Evolutionary conservation across 1,140 invertebrate genomes (phyloP), one percentile per base, ranked within the genome.

Genomic region (Brachionus manjavacas): DNA sequence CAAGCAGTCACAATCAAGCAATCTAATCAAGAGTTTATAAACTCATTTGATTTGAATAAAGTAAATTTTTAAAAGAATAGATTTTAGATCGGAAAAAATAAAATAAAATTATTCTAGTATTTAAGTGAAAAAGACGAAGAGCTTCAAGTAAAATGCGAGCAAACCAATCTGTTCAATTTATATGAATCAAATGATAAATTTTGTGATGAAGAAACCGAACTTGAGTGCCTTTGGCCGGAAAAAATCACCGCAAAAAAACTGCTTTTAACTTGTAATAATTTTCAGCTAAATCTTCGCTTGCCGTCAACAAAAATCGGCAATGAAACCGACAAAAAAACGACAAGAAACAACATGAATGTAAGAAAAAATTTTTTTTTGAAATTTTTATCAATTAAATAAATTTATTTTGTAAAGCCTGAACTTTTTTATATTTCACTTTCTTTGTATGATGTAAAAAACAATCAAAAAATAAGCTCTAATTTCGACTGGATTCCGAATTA

Each of bases 401-500:
- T 20, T 23, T 20, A 25, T 20, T 46, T n/a, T 12, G 14, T 81
- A 23, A 39, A 81, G 49, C 79, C 79, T 0, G 79, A 81, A 16
- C 52, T 81, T 23, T 81, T 81, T 64, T 64, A 64, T n/a, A 35
- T 81, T 4, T 28, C 79, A 16, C 11, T 81, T 39, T 8, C 23
- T 0, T 25, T 81, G 8, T 81, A 81, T 25, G 79, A 81, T 81
- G 8, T 8, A 20, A 81, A 81, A 81, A 64, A 68, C 8, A 20
- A 64, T 35, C 79, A 81, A 81, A 81, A 81, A 46, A 60, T 81
- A 68, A 81, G 52, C 41, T 60, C 52, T n/a, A 81, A 81, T 64
- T 81, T 81, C 20, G 41, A 81, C 25, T 81, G 79, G 79, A 81
- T 81, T 64, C 79, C 79, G 1, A 81, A 81, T 11, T 81, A 43